A percentile compares a stretch with the other conserved stretches of the same genome.
phyloP scores from a whole-genome alignment of 1,140 invertebrate genomes.

The Geopemphigus sp. region DNA sequence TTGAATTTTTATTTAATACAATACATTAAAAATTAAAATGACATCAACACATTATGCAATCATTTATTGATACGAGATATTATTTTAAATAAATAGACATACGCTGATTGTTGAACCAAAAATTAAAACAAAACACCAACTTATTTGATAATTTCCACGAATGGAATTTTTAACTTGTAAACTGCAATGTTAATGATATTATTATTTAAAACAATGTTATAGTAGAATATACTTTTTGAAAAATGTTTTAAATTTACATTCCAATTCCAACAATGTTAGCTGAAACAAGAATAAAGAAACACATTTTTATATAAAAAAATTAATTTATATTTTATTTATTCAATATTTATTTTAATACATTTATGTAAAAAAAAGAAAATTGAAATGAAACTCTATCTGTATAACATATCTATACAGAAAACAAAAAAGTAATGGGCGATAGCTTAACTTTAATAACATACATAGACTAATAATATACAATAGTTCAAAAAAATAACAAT shows the following conservation, averaged over 20 bases:
- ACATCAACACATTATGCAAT: too few species aligned
- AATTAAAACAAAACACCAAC: too few species aligned
- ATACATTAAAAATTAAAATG: too few species aligned
- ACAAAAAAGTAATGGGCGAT: neutral
- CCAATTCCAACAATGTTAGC: neutral
- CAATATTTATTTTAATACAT: neutral
- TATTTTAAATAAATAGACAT: too few species aligned
- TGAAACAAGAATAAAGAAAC: conserved; percentile 1
- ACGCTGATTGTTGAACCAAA: too few species aligned
- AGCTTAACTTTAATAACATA: conserved; percentile 3
- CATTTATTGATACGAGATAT: too few species aligned
- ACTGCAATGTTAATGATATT: too few species aligned
- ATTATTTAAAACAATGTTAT: too few species aligned
- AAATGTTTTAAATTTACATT: neutral
- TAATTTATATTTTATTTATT: neutral
- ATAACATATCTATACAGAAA: conserved; percentile 6
- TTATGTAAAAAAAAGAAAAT: neutral
- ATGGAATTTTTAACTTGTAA: too few species aligned
- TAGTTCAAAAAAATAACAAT: neutral
- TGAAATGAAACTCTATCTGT: neutral
- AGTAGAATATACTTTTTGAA: neutral
- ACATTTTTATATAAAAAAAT: neutral
- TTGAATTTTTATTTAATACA: too few species aligned
- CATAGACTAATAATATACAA: neutral
- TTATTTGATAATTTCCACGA: too few species aligned